Percentiles rank a stretch among this genome's conserved stretches.
Conservation (phyloP, 2,797 vertebrate genomes). For the Coregonus sp. region DNA sequence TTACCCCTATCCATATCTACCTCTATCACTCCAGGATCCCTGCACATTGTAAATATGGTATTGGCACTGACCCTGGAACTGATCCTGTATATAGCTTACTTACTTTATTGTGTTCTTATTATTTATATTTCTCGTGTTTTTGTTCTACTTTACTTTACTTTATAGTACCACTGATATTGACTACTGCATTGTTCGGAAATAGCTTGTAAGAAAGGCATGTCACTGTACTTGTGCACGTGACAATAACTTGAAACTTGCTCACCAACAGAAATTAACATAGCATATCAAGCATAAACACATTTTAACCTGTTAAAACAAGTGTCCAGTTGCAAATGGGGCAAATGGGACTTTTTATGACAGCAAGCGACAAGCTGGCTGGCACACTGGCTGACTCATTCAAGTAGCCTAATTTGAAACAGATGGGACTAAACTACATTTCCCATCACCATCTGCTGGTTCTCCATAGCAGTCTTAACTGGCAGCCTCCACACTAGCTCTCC, state of each 20-base stretch:
- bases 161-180: too few relatives aligned
- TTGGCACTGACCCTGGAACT: too few relatives aligned
- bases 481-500: neutral
- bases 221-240: too few relatives aligned
- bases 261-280: constrained; percentile 5
- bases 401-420: neutral
- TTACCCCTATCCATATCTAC: too few relatives aligned
- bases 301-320: neutral
- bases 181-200: too few relatives aligned
- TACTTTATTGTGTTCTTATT: too few relatives aligned
- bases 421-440: neutral
- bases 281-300: neutral
- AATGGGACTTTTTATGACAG: neutral
- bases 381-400: neutral
- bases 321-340: neutral
- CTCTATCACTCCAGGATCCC: too few relatives aligned
- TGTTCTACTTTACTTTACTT: too few relatives aligned
- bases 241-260: neutral
- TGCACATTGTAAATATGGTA: too few relatives aligned
- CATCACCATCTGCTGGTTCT: neutral
- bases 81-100: too few relatives aligned
- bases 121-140: too few relatives aligned
- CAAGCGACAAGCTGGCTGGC: neutral
- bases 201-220: too few relatives aligned
- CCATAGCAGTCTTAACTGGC: neutral